These are phyloP conservation scores for Ephydatia muelleri DNA, from an alignment of 37 sponge, comb jelly and placozoan genomes.

Conservation along the genomic window DNA sequence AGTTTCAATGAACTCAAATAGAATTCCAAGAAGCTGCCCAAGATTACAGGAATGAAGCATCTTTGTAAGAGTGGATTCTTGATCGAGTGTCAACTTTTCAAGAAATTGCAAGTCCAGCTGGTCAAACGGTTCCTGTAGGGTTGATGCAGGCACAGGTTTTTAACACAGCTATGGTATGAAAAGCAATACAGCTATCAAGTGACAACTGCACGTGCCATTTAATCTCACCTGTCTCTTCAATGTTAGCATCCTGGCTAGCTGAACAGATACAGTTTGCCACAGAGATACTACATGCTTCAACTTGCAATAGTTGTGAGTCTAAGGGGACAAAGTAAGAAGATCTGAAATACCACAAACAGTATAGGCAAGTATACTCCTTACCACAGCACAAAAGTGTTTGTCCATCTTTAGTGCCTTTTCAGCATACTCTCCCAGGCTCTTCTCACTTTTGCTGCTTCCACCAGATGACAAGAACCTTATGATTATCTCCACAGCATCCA, in stretches of 20 bases:
- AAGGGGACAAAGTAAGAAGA: not conserved
- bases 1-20: constrained; percentile 59
- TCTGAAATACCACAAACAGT: not conserved
- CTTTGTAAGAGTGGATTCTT: not conserved
- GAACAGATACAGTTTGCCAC: constrained; percentile 65
- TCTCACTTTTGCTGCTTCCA: constrained; percentile 40
- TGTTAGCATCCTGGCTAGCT: constrained; percentile 19
- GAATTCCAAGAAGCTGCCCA: constrained; percentile 27
- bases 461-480: constrained; percentile 55
- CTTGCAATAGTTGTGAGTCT: constrained; percentile 38
- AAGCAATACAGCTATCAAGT: not conserved
- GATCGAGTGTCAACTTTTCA: not conserved
- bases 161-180: too few species aligned
- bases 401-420: constrained; percentile 34
- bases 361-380: not conserved
- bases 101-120: constrained; percentile 8
- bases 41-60: constrained; percentile 30
- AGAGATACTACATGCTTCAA: constrained; percentile 64
- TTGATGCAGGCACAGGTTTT: too few species aligned
- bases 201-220: not conserved
- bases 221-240: constrained; percentile 41
- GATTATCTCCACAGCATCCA: constrained; percentile 51
- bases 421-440: constrained; percentile 36
- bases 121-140: constrained; percentile 61
- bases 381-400: not conserved